Base-by-base conservation (phyloP, 92 coral and sea anemone genomes). In the Zoanthus solanderi region DNA sequence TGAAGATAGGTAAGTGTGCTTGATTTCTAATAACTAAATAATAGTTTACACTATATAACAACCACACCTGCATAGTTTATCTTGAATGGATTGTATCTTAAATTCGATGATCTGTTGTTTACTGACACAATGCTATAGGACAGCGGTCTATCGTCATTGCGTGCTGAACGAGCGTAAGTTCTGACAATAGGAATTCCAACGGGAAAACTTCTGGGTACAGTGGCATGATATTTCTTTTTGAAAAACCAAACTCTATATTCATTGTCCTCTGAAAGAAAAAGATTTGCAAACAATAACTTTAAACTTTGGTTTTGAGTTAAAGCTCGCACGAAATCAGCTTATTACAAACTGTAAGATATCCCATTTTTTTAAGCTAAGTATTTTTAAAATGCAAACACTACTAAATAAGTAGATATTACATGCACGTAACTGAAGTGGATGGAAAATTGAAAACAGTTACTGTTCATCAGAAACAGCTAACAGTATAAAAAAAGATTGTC, bases 71-170 rank as follows among this genome's bases (percentile, higher is more conserved):
- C 52, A 3, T 87, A 81, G 32, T 90, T 79, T 71, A 93, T 87
- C n/a, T 44, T 63, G 52, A 93, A 93, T 17, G 92, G 88, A 47
- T 88, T 79, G 5, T 87, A 46, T 23, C 72, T 61, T 23, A 76
- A 71, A 6, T 75, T 83, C 52, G 66, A 78, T 15, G 86, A 88
- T 54, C 83, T 89, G 75, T 69, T 78, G 88, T 94, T 89, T 16
- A 91, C 90, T n/a, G 92, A 78, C 6, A 75, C 53, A 16, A 97
- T 91, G 13, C 83, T 75, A 85, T 91, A 97, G 50, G 87, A 87
- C 13, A 93, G 74, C 29, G 91, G 87, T 63, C 76, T 83, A 46
- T 76, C 89, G 63, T 89, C 83, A 11, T 87, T 90, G 23, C 81
- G 83, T 29, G 90, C 84, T 16, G 83, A 84, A 6, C 75, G 58